Base-by-base conservation (phyloP, 2,888 invertebrate genomes). In the Dicyrtomina minuta region DNA sequence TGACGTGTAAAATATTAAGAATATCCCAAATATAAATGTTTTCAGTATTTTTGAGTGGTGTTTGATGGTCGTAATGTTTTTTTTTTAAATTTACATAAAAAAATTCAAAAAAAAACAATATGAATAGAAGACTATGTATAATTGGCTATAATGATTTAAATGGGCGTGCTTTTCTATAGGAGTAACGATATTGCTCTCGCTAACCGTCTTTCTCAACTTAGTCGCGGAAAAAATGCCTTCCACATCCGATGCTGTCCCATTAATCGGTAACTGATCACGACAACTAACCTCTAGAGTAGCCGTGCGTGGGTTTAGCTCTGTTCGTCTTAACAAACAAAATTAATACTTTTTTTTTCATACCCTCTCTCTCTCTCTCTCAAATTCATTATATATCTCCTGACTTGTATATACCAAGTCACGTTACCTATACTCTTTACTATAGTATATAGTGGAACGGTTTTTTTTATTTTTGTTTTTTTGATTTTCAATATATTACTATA, bases 131-230 rank as follows among this genome's bases (percentile, higher is more conserved):
- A 33, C 8, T 3, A 5, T 53, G 13, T 3, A 20, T 24, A 20
- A 13, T 13, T 53, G 13, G 13, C 26, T 33, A 56, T 33, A 56
- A 33, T 56, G 26, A 27, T 33, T 33, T 26, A 26, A 26, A 56
- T 62, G 43, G 33, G 33, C 33, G 33, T 33, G 33, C 33, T 33
- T 33, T 33, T 33, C 33, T 33, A 33, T 92, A 96, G 96, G 96
- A 88, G 95, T 96, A 87, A 96, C 96, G 87, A 96, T 96, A 87
- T 92, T 96, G 86, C 93, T 98, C 85, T 97, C 97, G 86, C 91
- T 98, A 88, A 97, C 96, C 88, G 96, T 98, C 88, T 98, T 98
- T 89, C 92, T 97, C 88, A 94, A 97, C 88, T 91, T 97, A 88
- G 96, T 98, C 86, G 96, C 96, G 81, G 96, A 97, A 90, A 96